Conservation (phyloP, 2,888 invertebrate species). For the Acleris cristana region DNA sequence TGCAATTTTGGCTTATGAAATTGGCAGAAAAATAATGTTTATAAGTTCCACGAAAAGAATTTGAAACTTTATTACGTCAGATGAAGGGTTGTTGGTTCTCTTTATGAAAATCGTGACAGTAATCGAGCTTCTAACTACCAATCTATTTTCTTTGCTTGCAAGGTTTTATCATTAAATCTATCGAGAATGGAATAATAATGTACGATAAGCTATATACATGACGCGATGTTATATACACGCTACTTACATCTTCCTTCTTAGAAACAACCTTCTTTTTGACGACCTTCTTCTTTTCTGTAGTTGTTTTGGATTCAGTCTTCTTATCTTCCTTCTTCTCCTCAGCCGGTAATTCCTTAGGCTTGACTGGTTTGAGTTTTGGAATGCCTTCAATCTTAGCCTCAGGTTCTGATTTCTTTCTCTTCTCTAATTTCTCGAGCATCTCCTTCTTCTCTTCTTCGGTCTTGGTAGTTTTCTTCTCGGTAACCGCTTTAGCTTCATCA, state of each 20-base stretch:
- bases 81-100: too few species aligned
- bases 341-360: conserved; percentile 77
- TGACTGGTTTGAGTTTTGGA: conserved; percentile 84
- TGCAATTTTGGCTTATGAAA: too few species aligned
- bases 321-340: conserved; percentile 77
- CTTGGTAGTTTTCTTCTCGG: conserved; percentile 77
- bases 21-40: too few species aligned
- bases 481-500: conserved; percentile 76
- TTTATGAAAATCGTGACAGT: too few species aligned
- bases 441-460: conserved; percentile 80
- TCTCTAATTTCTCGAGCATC: conserved; percentile 77
- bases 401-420: conserved; percentile 69
- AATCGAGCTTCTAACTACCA: too few species aligned
- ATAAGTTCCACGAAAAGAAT: too few species aligned
- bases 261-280: conserved; percentile 77
- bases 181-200: conserved; percentile 13
- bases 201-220: conserved; percentile 56
- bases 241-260: conserved; percentile 80
- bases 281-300: conserved; percentile 66
- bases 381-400: conserved; percentile 85
- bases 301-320: conserved; percentile 75
- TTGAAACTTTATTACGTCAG: too few species aligned
- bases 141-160: too few species aligned
- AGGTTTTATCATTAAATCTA: not conserved
- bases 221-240: conserved; percentile 31